phyloP scores from a whole-genome alignment of 1,140 invertebrate genomes.

The Drosophila grimshawi region DNA sequence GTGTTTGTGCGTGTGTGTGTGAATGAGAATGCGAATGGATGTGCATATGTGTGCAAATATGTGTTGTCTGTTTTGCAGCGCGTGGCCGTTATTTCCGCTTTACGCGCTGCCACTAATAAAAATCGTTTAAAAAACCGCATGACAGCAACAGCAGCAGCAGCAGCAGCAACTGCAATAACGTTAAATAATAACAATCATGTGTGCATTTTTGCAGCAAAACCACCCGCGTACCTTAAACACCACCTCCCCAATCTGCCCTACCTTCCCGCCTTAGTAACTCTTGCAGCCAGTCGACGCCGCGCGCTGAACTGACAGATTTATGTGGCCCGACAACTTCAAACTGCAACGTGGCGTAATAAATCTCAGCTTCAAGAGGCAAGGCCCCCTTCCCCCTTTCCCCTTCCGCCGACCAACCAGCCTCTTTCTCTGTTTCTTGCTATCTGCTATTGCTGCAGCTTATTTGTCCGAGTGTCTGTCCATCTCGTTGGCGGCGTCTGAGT shows the following conservation, averaged over 20 bases:
- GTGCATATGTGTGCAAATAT: too few species aligned
- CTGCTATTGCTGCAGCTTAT: constrained; percentile 60
- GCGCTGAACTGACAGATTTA: constrained; percentile 61
- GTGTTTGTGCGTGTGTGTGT: not conserved
- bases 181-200: constrained; percentile 82
- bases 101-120: constrained; percentile 79
- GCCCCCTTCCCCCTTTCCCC: not conserved
- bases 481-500: constrained; percentile 16
- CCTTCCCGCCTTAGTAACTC: not conserved
- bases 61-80: constrained; percentile 77
- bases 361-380: constrained; percentile 55
- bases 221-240: not conserved
- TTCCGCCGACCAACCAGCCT: not conserved
- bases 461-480: constrained; percentile 46
- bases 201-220: constrained; percentile 50
- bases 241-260: not conserved
- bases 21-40: constrained; percentile 46
- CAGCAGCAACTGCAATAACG: constrained; percentile 42
- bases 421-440: not conserved
- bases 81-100: constrained; percentile 80
- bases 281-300: constrained; percentile 2
- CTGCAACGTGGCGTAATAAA: constrained; percentile 77
- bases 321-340: constrained; percentile 73
- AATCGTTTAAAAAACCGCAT: constrained; percentile 80
- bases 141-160: constrained; percentile 56